phyloP scores from a whole-genome alignment of 2,888 invertebrate species.

The Endomychus coccineus region DNA sequence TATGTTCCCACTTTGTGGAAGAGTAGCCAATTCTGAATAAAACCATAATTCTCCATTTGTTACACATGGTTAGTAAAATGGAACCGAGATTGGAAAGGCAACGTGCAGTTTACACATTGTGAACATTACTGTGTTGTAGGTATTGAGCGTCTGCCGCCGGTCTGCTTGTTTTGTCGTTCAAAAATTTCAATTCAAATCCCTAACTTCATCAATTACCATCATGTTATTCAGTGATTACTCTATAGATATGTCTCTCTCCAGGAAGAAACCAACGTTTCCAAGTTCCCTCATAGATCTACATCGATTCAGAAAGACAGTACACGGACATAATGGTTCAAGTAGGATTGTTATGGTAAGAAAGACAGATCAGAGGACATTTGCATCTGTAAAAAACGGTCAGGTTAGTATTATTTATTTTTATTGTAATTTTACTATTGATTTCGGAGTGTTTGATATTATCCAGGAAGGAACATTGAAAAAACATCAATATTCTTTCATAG shows the following conservation, averaged over 20 bases:
- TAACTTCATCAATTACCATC: too few relatives aligned
- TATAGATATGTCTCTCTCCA: conserved; percentile 31
- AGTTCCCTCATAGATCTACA: conserved; percentile 40
- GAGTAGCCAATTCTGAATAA: too few relatives aligned
- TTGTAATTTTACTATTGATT: too few relatives aligned
- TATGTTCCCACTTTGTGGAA: too few relatives aligned
- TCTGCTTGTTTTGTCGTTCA: conserved; percentile 7
- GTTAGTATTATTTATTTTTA: conserved; percentile 37
- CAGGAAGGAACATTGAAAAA: too few relatives aligned
- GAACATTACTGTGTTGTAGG: conserved; percentile 29
- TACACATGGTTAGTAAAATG: conserved; percentile 42
- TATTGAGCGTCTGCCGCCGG: conserved; percentile 9
- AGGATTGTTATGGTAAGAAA: conserved; percentile 62
- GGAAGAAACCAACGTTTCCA: conserved; percentile 38
- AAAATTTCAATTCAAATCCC: too few relatives aligned
- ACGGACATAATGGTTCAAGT: conserved; percentile 48
- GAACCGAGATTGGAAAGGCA: conserved; percentile 40
- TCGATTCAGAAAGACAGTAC: conserved; percentile 39
- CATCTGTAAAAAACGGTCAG: conserved; percentile 50
- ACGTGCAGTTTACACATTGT: conserved; percentile 31
- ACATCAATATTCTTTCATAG: too few relatives aligned
- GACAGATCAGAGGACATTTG: conserved; percentile 59
- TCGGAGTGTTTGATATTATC: too few relatives aligned
- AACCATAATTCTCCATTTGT: conserved; percentile 26
- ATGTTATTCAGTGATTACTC: conserved; percentile 19